A percentile compares a stretch with the other conserved stretches of the same genome.
These are phyloP conservation scores for Lytechinus variegatus DNA, from an alignment of 35 echinoderm and acorn worm species.

Conservation along the genomic window DNA sequence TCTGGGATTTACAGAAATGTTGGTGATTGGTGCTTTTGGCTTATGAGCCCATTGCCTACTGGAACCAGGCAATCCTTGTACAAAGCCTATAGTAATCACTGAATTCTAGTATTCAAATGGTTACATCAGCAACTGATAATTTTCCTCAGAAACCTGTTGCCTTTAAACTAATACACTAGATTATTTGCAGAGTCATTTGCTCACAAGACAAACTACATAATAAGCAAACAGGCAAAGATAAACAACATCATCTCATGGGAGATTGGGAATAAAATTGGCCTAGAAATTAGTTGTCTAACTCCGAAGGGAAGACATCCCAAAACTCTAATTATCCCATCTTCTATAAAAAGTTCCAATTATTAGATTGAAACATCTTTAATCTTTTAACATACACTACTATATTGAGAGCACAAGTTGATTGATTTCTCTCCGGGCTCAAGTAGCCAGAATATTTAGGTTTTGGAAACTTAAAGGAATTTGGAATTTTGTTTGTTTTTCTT, in stretches of 20 bases:
- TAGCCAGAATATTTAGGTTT: neutral
- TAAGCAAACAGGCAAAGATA: neutral
- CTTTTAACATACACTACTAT: neutral
- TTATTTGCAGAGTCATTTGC: neutral
- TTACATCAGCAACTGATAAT: neutral
- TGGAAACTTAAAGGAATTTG: neutral
- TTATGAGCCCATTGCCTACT: too few species aligned
- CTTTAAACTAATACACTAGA: neutral
- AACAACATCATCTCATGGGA: neutral
- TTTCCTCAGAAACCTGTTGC: neutral
- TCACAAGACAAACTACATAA: constrained; percentile 19
- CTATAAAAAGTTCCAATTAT: neutral
- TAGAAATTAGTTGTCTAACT: neutral
- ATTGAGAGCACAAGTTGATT: neutral
- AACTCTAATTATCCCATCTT: neutral
- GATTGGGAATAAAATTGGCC: neutral
- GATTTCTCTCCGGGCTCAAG: neutral
- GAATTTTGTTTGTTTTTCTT: too few species aligned
- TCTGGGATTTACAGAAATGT: neutral
- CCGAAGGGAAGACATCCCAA: neutral
- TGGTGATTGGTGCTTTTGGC: too few species aligned
- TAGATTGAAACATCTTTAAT: neutral
- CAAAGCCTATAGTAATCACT: too few species aligned
- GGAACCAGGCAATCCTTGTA: too few species aligned
- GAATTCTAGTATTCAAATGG: too few species aligned